Conservation (phyloP, 2,797 vertebrate genomes). For the Salmo trutta region DNA sequence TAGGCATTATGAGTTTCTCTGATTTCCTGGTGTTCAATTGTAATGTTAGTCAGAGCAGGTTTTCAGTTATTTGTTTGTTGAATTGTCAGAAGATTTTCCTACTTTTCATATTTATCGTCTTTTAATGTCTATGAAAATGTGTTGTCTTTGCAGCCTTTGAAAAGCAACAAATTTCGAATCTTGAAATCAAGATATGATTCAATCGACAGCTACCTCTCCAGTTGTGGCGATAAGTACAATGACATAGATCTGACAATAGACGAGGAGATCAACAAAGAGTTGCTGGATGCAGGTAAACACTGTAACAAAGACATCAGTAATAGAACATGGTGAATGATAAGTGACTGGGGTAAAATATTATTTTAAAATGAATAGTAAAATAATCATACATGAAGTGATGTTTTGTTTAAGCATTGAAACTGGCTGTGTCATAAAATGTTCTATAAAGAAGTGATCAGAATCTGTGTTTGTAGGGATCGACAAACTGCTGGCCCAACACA, state of each 20-base stretch:
- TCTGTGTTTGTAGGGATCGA: constrained; percentile 83
- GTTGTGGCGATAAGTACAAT: constrained; percentile 96
- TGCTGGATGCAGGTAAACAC: constrained; percentile 85
- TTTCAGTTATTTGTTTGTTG: background rate
- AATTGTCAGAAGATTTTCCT: background rate
- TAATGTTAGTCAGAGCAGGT: background rate
- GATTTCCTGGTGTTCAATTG: background rate
- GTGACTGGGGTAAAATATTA: background rate
- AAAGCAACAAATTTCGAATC: constrained; percentile 93
- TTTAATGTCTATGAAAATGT: background rate
- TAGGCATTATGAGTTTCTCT: background rate
- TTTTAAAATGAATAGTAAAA: background rate
- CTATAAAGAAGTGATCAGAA: background rate
- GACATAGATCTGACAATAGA: constrained; percentile 95
- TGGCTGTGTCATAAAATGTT: background rate
- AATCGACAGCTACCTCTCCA: constrained; percentile 97
- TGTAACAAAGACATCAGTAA: background rate
- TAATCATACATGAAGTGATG: background rate
- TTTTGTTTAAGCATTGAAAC: background rate
- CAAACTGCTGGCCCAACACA: constrained; percentile 94
- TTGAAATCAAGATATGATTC: constrained; percentile 98
- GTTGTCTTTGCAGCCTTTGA: constrained; percentile 82
- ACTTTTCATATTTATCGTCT: background rate
- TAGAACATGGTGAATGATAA: background rate
- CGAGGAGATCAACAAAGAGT: constrained; percentile 88